Percentiles rank a stretch among this genome's conserved stretches.
Conservation (phyloP, 2,797 vertebrate genomes). For the Neomorphus geoffroyi region DNA sequence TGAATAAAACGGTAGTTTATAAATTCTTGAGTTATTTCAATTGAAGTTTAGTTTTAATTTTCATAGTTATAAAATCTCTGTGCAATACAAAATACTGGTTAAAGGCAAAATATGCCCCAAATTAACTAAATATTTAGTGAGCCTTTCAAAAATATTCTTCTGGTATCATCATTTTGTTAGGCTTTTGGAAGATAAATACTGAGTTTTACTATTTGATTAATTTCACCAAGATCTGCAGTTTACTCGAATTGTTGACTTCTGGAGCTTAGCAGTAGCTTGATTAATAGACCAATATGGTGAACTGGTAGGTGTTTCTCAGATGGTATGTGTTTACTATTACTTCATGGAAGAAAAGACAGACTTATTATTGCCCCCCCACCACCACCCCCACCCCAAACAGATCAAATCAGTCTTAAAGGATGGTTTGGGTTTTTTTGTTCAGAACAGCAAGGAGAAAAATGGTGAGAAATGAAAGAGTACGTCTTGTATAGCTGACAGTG, state of each 20-base stretch:
- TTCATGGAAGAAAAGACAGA: neutral
- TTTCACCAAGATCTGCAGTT: neutral
- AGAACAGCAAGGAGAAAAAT: neutral
- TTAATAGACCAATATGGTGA: neutral
- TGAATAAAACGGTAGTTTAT: neutral
- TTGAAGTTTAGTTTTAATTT: neutral
- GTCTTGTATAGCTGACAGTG: neutral
- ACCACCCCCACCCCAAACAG: neutral
- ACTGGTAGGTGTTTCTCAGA: neutral
- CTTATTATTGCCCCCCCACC: too few relatives aligned
- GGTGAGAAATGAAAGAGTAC: neutral
- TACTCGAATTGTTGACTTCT: neutral
- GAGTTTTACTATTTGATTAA: neutral
- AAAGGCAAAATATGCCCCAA: neutral
- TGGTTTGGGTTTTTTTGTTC: neutral
- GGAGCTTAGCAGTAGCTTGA: neutral
- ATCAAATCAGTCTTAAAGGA: neutral
- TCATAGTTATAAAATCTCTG: neutral
- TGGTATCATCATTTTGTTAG: neutral
- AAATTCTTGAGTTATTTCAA: neutral
- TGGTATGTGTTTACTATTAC: neutral
- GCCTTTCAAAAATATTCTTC: neutral
- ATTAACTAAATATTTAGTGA: neutral
- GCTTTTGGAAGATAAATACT: neutral
- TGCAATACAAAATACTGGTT: neutral